phyloP scores from a whole-genome alignment of 1,140 invertebrate species.

The Drosophila nigromelanica region DNA sequence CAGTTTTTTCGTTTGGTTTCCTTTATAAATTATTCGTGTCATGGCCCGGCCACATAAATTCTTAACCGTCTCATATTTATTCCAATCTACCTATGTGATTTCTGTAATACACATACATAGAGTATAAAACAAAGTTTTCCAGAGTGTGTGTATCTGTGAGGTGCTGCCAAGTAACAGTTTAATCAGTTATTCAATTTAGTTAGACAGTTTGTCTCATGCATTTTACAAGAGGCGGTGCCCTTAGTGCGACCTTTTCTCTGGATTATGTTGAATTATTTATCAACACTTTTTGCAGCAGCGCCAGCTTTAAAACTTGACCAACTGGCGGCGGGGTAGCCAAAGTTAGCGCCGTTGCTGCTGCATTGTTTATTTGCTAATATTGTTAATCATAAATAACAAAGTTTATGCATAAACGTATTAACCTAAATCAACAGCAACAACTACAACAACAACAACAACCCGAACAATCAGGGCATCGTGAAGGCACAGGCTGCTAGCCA shows the following conservation, averaged over 20 bases:
- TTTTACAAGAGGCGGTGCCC: slow-evolving; percentile 65
- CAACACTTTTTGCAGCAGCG: slow-evolving; percentile 31
- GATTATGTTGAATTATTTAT: slow-evolving; percentile 75
- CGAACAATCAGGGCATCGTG: not conserved
- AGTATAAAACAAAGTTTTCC: slow-evolving; percentile 18
- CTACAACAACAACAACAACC: not conserved
- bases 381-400: slow-evolving; percentile 80
- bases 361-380: slow-evolving; percentile 64
- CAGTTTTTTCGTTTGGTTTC: slow-evolving; percentile 26
- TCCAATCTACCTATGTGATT: slow-evolving; percentile 39
- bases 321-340: not conserved
- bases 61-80: slow-evolving; percentile 76
- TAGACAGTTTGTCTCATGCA: slow-evolving; percentile 78
- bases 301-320: slow-evolving; percentile 37
- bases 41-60: slow-evolving; percentile 75
- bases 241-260: slow-evolving; percentile 65
- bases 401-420: slow-evolving; percentile 81
- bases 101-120: slow-evolving; percentile 31
- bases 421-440: slow-evolving; percentile 69
- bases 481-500: slow-evolving; percentile 5
- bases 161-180: slow-evolving; percentile 60
- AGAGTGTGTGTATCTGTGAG: not conserved
- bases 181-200: slow-evolving; percentile 82
- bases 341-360: slow-evolving; percentile 3
- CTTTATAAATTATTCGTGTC: slow-evolving; percentile 76